Conservation (phyloP, 2,113 vertebrate species). For the Microcebus griseorufus region DNA sequence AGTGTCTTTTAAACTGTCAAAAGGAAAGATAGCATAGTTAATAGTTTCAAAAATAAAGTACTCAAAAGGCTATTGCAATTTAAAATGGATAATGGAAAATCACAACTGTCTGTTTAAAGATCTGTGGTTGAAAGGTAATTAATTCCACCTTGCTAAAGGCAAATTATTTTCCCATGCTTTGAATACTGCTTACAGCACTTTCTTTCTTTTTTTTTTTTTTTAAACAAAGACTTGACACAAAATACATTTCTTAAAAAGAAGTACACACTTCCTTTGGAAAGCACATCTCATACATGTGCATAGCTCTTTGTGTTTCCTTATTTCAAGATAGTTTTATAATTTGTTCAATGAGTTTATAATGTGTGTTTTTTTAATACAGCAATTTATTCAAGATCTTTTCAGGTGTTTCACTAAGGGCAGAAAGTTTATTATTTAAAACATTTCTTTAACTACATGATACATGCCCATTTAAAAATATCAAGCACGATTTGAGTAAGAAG, state of each 20-base stretch:
- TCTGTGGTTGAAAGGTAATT: conserved; percentile 72
- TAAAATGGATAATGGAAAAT: conserved; percentile 66
- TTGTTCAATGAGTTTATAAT: conserved; percentile 16
- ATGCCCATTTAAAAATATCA: not conserved
- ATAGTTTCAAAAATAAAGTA: conserved; percentile 59
- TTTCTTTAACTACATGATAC: not conserved
- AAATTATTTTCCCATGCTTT: conserved; percentile 71
- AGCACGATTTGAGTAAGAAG: not conserved
- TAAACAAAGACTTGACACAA: not conserved
- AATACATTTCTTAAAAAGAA: not conserved
- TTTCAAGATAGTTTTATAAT: conserved; percentile 1
- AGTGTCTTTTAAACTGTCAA: conserved; percentile 63
- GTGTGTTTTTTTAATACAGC: not conserved
- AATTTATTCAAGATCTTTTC: conserved; percentile 13
- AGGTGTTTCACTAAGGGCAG: not conserved
- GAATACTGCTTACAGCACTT: conserved; percentile 36
- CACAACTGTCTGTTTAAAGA: conserved; percentile 57
- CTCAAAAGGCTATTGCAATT: conserved; percentile 37
- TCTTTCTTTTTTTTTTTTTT: not conserved
- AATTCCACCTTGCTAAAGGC: conserved; percentile 70
- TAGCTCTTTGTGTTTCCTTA: not conserved
- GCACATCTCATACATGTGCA: not conserved
- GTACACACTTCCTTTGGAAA: not conserved
- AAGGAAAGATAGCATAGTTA: conserved; percentile 51
- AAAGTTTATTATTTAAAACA: not conserved